A percentile compares a stretch with the other conserved stretches of the same genome.
These are phyloP conservation scores for Steinernema khuongi DNA, from an alignment of 1,140 invertebrate genomes.

Conservation along the genomic window DNA sequence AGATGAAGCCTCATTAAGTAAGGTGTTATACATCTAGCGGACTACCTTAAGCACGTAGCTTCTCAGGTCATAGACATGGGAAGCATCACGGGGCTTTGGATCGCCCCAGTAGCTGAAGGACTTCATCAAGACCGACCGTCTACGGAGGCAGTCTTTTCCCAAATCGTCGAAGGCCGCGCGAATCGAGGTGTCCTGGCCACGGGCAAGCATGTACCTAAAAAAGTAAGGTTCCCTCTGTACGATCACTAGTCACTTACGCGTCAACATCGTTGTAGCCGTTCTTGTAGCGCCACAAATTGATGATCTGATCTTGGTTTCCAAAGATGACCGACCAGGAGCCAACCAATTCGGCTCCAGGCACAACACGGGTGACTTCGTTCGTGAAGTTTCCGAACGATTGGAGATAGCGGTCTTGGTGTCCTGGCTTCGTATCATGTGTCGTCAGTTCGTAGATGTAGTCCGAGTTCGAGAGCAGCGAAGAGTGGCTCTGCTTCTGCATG, in stretches of 20 bases:
- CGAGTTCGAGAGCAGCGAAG: conserved; percentile 48
- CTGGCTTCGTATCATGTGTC: conserved; percentile 29
- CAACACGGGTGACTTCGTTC: conserved; percentile 18
- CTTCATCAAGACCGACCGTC: conserved; percentile 37
- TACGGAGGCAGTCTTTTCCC: conserved; percentile 25
- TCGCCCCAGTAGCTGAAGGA: conserved; percentile 56
- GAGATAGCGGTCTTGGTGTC: conserved; percentile 10
- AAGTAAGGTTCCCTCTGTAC: too few species aligned
- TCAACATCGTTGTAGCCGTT: conserved; percentile 48
- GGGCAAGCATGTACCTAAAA: neutral
- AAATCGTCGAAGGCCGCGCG: neutral
- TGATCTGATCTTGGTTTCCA: conserved; percentile 57
- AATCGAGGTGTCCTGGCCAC: neutral
- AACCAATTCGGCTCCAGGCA: conserved; percentile 44
- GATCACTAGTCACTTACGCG: conserved; percentile 30
- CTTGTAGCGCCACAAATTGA: conserved; percentile 55
- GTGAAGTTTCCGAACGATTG: conserved; percentile 8
- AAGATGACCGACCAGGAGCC: conserved; percentile 53
- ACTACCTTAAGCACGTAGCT: conserved; percentile 56
- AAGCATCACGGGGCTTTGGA: conserved; percentile 43
- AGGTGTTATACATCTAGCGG: conserved; percentile 1
- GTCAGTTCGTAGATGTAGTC: conserved; percentile 55
- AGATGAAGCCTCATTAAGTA: conserved; percentile 7
- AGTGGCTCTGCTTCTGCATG: conserved; percentile 54
- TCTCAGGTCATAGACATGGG: conserved; percentile 53